Evolutionary conservation across 2,888 invertebrate species (phyloP), one percentile per base, ranked within the genome.

Genomic region (Drosophila lutescens): DNA sequence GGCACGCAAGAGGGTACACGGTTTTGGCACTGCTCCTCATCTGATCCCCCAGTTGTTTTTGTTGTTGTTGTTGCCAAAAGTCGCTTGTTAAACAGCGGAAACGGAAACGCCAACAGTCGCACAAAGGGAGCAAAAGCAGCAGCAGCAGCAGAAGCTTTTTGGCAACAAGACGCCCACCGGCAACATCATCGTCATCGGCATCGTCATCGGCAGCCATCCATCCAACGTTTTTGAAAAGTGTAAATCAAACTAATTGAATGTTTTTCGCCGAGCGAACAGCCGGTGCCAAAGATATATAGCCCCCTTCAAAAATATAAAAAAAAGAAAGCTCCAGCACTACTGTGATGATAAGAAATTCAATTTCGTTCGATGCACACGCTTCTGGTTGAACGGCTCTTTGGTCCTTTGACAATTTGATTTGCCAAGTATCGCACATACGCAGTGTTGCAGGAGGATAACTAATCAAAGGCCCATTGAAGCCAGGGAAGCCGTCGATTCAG

Each of bases 191-290:
- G 20, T 4, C 20, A 20, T 20, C 20, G 2, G 2, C 54, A 53
- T 30, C 38, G 17, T 34, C 30, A 47, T 32, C 47, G 30, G 10
- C 46, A 30, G 4, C 46, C n/a, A 46, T 15, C 46, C 46, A 46
- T 10, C 26, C 47, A 17, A 32, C 15, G 30, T 78, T 84, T 47
- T 60, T 74, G 74, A 76, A 79, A 72, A 79, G 86, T 84, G 88
- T 86, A 84, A 84, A 84, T 84, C 84, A 86, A 84, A 88, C 88
- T 84, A 84, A 84, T 84, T 88, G 88, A 88, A 84, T 84, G 88
- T 84, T 88, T 88, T 84, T 87, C 66, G 76, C 65, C 63, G 69
- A 71, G 76, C 77, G 60, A 78, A 74, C 71, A 71, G 82, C 79
- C 75, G 61, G 66, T 77, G 80, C 67, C 84, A 76, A 58, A 46